Evolutionary conservation across 2,113 vertebrate species (phyloP), one percentile per base, ranked within the genome.

Genomic region (Sigmodon hispidus): DNA sequence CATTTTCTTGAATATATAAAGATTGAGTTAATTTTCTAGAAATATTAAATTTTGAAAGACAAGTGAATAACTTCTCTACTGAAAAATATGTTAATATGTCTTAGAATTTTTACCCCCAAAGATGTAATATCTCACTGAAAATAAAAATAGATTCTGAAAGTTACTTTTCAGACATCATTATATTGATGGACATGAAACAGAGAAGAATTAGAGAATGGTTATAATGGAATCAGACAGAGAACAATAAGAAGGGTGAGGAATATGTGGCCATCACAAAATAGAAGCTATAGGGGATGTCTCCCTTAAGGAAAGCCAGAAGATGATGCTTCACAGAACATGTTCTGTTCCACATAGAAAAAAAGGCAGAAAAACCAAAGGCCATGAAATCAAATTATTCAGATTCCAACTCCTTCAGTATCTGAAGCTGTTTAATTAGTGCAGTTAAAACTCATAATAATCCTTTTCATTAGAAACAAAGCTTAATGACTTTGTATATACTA

Each of bases 361-460:
- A 75, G 8, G 11, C 34, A 89, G 80, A 87, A 94, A 95, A 84
- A 57, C 13, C 55, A 93, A 86, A 93, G 29, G 88, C 45, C 52
- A 72, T 95, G 87, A 81, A 93, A 94, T 87, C 93, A 86, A 36
- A 93, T 88, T 80, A 93, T 89, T 91, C 87, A 87, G 19, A 86
- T 81, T 72, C 34, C 7, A 93, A 61, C n/a, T 81, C 63, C 85
- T 96, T 67, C 81, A 86, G 87, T 65, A 79, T 91, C 31, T 86
- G 76, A 95, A 97, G 65, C 75, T n/a, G 70, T 55, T 96, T 96
- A 90, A 96, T 97, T 85, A 91, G 31, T 91, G 61, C n/a, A 97
- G 80, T 97, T 92, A 95, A 96, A 90, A 87, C 48, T 69, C 87
- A 93, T 89, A 92, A 90, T 77, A 91, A 92, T 93, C 24, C 26